phyloP scores from a whole-genome alignment of 2,888 invertebrate species.

The Brassicogethes aeneus region DNA sequence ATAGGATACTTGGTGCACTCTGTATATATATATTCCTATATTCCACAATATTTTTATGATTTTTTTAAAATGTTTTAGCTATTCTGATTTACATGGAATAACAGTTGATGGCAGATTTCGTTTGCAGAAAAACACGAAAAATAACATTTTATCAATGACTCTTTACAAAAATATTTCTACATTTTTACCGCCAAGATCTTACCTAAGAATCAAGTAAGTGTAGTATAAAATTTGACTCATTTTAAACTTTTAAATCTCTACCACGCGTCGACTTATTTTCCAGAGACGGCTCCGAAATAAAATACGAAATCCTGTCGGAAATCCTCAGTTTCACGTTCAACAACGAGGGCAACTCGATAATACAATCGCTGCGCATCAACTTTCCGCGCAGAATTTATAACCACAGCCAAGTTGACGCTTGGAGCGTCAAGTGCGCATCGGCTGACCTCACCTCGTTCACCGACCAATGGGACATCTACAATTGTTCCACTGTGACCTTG shows the following conservation, averaged over 20 bases:
- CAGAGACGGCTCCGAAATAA: conserved; percentile 58
- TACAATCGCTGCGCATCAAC: not conserved
- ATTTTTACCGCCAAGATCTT: conserved; percentile 52
- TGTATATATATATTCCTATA: too few species aligned
- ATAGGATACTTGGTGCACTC: too few species aligned
- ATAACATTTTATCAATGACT: conserved; percentile 37
- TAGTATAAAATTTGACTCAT: not conserved
- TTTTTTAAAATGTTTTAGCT: too few species aligned
- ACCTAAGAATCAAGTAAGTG: conserved; percentile 55
- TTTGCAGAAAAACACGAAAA: not conserved
- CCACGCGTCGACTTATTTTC: too few species aligned
- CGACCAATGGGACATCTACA: conserved; percentile 53
- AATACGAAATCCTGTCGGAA: conserved; percentile 57
- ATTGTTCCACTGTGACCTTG: conserved; percentile 46
- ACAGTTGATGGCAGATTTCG: conserved; percentile 2
- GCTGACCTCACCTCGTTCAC: conserved; percentile 43
- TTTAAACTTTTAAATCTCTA: too few species aligned
- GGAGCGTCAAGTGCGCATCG: conserved; percentile 44
- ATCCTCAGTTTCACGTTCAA: conserved; percentile 37
- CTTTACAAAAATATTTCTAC: conserved; percentile 55
- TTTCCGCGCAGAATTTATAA: conserved; percentile 8
- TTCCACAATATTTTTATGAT: too few species aligned
- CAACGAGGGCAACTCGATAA: not conserved
- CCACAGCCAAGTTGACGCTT: conserved; percentile 34
- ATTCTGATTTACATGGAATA: conserved; percentile 3